Evolutionary conservation across 2,797 vertebrate species (phyloP).

Genomic region (Cyprinodon diabolis): DNA sequence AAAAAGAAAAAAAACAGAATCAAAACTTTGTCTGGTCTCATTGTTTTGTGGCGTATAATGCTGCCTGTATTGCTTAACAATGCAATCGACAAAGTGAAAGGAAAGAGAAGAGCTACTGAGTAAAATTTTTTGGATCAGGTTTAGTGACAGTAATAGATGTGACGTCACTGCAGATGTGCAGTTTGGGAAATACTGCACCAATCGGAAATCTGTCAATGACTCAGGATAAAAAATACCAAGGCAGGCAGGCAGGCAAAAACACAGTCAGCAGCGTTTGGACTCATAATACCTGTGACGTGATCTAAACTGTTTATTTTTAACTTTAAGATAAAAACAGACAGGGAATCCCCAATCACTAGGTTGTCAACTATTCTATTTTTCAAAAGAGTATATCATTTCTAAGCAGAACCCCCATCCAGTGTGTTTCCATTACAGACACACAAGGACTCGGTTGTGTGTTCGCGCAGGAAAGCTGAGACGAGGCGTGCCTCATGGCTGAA

Average conservation of each 20-base stretch:
- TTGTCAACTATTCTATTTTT: slow-evolving; percentile 6
- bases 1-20: slow-evolving; percentile 9
- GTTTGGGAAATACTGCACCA: slow-evolving; percentile 29
- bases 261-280: slow-evolving; percentile 1
- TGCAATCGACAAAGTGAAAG: not conserved
- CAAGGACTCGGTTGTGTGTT: not conserved
- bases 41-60: not conserved
- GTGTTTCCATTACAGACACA: slow-evolving; percentile 16
- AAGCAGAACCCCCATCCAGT: not conserved
- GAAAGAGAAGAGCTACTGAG: not conserved
- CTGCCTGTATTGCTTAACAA: not conserved
- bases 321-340: slow-evolving; percentile 36
- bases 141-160: not conserved
- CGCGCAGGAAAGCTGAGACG: slow-evolving; percentile 45
- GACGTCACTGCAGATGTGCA: slow-evolving; percentile 14
- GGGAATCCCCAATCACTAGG: slow-evolving; percentile 37
- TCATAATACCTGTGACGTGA: slow-evolving; percentile 16
- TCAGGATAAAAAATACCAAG: slow-evolving; percentile 47
- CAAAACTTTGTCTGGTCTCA: not conserved
- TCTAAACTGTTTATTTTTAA: slow-evolving; percentile 44
- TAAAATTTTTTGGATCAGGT: not conserved
- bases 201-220: slow-evolving; percentile 56
- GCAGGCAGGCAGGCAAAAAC: not conserved
- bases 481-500: slow-evolving; percentile 26
- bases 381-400: not conserved